Evolutionary conservation across 2,797 vertebrate genomes (phyloP).

Genomic region (Pagetopsis macropterus): DNA sequence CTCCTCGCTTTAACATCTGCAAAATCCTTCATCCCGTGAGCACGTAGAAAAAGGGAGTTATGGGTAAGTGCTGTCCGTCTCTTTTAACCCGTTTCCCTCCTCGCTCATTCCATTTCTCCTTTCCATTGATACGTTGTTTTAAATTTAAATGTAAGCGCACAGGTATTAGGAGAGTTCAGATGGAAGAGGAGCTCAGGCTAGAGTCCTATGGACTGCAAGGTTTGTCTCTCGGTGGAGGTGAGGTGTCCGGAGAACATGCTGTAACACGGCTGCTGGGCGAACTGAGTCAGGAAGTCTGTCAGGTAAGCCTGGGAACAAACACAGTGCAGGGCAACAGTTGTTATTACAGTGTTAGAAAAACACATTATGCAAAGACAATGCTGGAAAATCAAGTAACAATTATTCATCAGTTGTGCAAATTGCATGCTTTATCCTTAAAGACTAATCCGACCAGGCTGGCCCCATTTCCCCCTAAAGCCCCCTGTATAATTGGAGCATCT

Average conservation of each 20-base stretch:
- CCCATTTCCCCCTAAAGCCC: slow-evolving; percentile 8
- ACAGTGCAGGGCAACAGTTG: background rate
- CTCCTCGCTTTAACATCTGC: slow-evolving; percentile 42
- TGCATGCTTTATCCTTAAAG: background rate
- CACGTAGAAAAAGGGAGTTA: slow-evolving; percentile 40
- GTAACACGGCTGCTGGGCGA: slow-evolving; percentile 98
- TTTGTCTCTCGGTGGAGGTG: slow-evolving; percentile 91
- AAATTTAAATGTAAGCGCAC: slow-evolving; percentile 39
- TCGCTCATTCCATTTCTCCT: slow-evolving; percentile 21
- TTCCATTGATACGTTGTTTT: slow-evolving; percentile 24
- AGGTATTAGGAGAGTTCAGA: slow-evolving; percentile 34
- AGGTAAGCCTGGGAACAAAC: slow-evolving; percentile 89
- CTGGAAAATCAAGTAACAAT: background rate
- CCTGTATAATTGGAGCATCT: slow-evolving; percentile 17
- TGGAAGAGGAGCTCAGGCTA: slow-evolving; percentile 73
- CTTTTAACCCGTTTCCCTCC: slow-evolving; percentile 37
- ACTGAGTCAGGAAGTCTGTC: slow-evolving; percentile 97
- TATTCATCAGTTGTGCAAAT: background rate
- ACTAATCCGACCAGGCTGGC: slow-evolving; percentile 11
- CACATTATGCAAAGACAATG: background rate
- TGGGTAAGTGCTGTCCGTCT: slow-evolving; percentile 54
- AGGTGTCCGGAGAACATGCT: slow-evolving; percentile 96
- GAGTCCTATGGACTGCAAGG: slow-evolving; percentile 94
- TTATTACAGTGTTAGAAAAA: background rate
- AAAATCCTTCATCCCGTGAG: slow-evolving; percentile 55